phyloP scores from a whole-genome alignment of 1,140 invertebrate genomes.

The Oryctes rhinoceros region DNA sequence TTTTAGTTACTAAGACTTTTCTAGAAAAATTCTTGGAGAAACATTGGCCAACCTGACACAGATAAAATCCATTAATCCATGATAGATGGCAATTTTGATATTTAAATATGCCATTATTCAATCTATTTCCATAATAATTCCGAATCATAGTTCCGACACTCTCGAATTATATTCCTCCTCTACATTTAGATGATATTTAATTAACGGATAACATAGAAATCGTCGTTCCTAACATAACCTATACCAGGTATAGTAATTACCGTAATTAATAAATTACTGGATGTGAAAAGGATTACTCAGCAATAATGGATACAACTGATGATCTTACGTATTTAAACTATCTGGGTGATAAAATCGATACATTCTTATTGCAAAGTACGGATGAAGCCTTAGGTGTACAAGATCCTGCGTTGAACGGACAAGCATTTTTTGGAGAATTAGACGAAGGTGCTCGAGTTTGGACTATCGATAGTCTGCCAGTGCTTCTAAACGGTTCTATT shows the following conservation, averaged over 20 bases:
- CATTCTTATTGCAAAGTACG: constrained; percentile 50
- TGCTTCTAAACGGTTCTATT: constrained; percentile 49
- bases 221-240: constrained; percentile 6
- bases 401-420: constrained; percentile 48
- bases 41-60: neutral
- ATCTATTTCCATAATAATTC: neutral
- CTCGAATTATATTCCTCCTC: neutral
- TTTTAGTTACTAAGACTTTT: no score
- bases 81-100: constrained; percentile 9
- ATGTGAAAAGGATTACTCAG: neutral
- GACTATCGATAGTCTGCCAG: constrained; percentile 50
- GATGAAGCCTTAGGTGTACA: constrained; percentile 46
- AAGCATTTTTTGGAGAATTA: constrained; percentile 52
- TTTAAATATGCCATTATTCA: constrained; percentile 23
- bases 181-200: neutral
- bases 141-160: neutral
- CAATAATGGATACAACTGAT: constrained; percentile 49
- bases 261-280: neutral
- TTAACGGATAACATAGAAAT: neutral
- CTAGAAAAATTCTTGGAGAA: no score
- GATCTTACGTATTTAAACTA: constrained; percentile 52
- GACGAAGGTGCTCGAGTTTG: constrained; percentile 49
- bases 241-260: no score
- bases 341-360: constrained; percentile 49
- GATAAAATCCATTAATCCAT: neutral